Conservation (phyloP, 1,140 invertebrate genomes). For the Himalopsyche phryganea region DNA sequence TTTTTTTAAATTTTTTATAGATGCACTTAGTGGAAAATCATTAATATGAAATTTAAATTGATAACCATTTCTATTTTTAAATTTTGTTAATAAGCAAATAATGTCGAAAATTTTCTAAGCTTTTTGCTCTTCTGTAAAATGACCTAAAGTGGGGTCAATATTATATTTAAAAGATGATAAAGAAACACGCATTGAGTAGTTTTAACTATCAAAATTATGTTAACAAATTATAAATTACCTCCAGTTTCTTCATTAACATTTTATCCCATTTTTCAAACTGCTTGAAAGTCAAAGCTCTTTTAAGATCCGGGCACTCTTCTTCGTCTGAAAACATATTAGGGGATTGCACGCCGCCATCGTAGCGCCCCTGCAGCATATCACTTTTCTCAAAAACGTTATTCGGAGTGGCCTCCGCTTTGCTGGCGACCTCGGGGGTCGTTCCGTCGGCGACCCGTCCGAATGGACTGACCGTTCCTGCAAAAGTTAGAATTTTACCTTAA, state of each 20-base stretch:
- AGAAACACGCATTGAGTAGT: too few species aligned
- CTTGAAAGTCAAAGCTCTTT: slow-evolving; percentile 44
- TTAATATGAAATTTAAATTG: too few species aligned
- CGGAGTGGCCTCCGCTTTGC: not conserved
- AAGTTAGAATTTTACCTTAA: slow-evolving; percentile 2
- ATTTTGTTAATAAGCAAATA: too few species aligned
- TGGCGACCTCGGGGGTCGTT: not conserved
- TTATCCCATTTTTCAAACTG: slow-evolving; percentile 46
- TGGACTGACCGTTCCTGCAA: slow-evolving; percentile 11
- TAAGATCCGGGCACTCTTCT: slow-evolving; percentile 41
- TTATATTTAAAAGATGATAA: too few species aligned
- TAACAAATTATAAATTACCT: slow-evolving; percentile 37
- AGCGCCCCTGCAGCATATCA: slow-evolving; percentile 41
- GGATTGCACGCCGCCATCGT: slow-evolving; percentile 50
- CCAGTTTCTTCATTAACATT: slow-evolving; percentile 44
- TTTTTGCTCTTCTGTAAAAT: too few species aligned
- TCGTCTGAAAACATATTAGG: slow-evolving; percentile 58
- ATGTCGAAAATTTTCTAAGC: too few species aligned
- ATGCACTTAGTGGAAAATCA: too few species aligned
- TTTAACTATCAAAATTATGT: not conserved
- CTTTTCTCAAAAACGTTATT: slow-evolving; percentile 1
- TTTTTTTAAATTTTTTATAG: too few species aligned
- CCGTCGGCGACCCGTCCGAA: not conserved
- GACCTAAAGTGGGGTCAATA: too few species aligned
- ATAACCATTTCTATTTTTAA: too few species aligned